These are phyloP conservation scores for Sinonovacula constricta DNA, from an alignment of 1,140 invertebrate genomes.

Conservation along the genomic window DNA sequence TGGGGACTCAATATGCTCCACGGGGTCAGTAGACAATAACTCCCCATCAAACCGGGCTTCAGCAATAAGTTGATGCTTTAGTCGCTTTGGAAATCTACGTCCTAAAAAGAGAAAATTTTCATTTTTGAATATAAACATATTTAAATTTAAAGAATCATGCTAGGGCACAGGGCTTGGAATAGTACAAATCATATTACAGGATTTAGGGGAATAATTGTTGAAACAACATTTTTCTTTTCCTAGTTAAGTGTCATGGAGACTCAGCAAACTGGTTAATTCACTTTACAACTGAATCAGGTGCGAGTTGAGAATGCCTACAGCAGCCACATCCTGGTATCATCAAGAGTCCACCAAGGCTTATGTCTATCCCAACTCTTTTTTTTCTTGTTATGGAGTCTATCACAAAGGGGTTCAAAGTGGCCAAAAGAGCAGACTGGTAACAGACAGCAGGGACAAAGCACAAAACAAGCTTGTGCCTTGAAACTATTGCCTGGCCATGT, in stretches of 20 bases:
- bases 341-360: too few species aligned
- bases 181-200: not conserved
- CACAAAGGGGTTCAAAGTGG: too few species aligned
- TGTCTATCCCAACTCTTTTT: too few species aligned
- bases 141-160: not conserved
- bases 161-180: not conserved
- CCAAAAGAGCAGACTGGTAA: too few species aligned
- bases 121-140: not conserved
- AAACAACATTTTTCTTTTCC: not conserved
- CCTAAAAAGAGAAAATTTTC: constrained; percentile 64
- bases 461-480: too few species aligned
- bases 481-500: too few species aligned
- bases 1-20: constrained; percentile 76
- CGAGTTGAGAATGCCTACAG: too few species aligned
- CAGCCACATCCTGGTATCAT: too few species aligned
- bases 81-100: constrained; percentile 77
- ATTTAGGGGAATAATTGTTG: not conserved
- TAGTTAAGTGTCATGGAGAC: too few species aligned
- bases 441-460: too few species aligned
- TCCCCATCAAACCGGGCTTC: constrained; percentile 81
- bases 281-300: too few species aligned
- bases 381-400: too few species aligned
- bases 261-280: not conserved
- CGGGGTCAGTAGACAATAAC: constrained; percentile 79
- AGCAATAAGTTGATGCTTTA: constrained; percentile 74